Percentiles rank a stretch among this genome's conserved stretches.
phyloP scores from a whole-genome alignment of 2,888 invertebrate species.

The Atethmia centrago region DNA sequence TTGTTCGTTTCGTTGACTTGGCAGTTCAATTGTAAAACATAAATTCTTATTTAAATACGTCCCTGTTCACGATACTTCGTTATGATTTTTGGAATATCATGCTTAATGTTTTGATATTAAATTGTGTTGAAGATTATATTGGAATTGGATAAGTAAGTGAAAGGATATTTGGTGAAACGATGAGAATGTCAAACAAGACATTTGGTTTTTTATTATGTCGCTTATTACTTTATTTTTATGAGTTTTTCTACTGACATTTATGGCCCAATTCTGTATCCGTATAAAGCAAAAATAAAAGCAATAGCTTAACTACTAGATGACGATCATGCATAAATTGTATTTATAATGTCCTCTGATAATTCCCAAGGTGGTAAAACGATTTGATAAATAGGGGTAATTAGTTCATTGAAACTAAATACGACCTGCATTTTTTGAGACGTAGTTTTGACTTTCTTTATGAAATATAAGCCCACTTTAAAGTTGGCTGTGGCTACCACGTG shows the following conservation, averaged over 20 bases:
- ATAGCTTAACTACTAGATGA: background rate
- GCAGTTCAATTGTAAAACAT: slow-evolving; percentile 1
- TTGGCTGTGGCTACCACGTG: background rate
- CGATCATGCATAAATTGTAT: slow-evolving; percentile 15
- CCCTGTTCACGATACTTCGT: slow-evolving; percentile 43
- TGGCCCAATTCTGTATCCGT: background rate
- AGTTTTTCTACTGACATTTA: slow-evolving; percentile 29
- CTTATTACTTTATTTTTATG: slow-evolving; percentile 17
- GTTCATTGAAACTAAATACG: slow-evolving; percentile 18
- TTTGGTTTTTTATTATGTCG: slow-evolving; percentile 28
- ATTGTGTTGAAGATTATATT: slow-evolving; percentile 43
- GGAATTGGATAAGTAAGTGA: slow-evolving; percentile 49
- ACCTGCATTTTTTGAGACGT: background rate
- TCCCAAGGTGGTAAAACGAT: slow-evolving; percentile 10
- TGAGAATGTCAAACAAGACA: slow-evolving; percentile 35
- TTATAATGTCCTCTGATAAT: slow-evolving; percentile 16
- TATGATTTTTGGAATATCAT: slow-evolving; percentile 56
- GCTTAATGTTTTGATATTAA: slow-evolving; percentile 54
- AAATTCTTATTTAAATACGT: slow-evolving; percentile 31
- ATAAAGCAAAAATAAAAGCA: slow-evolving; percentile 32
- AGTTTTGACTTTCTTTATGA: slow-evolving; percentile 1
- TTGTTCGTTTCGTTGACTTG: background rate
- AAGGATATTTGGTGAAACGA: slow-evolving; percentile 30
- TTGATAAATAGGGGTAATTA: slow-evolving; percentile 37
- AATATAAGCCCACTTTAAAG: background rate